Evolutionary conservation across 2,113 vertebrate genomes (phyloP), one percentile per base, ranked within the genome.

Genomic region (Podocnemis expansa): DNA sequence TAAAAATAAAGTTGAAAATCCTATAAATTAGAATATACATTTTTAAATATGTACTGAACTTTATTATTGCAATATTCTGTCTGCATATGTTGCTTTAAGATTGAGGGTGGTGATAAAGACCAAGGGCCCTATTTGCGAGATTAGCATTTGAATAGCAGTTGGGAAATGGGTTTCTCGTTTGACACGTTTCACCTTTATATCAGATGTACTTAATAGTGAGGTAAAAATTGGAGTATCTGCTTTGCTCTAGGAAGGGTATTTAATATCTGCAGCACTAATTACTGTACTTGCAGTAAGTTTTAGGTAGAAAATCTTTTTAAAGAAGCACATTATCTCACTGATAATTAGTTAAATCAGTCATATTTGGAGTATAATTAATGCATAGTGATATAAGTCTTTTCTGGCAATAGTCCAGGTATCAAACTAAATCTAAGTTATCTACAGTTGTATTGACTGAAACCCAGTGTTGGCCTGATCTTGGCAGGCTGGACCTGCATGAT

Each of bases 401-500:
- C 96, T 89, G 95, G 94, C 95, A 98, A 41, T 98, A 96, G 94
- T 97, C 94, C 96, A 89, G 92, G 63, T 98, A 96, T 96, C 96
- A 90, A 91, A 96, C 14, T 52, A 96, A 96, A 96, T 95, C 95
- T 97, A 98, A 97, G 95, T 93, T 98, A 95, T 98, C 94, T 96
- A 0, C 92, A 97, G 94, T 89, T 96, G 73, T 98, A 94, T 97
- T 91, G 75, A 98, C 98, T 97, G 98, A 98, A 98, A 97, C 97
- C 97, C 97, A 96, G 92, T 96, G 93, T 97, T 97, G 97, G 96
- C 97, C 96, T 98, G 97, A 97, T 98, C 97, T 98, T 98, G 97
- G 97, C 98, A 98, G 98, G 98, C 98, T 98, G 98, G 98, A 96
- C 98, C 98, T 98, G 98, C 97, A 97, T 98, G 97, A 98, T 97